Conservation (phyloP, 2,888 invertebrate genomes). For the Mylabris sibirica region DNA sequence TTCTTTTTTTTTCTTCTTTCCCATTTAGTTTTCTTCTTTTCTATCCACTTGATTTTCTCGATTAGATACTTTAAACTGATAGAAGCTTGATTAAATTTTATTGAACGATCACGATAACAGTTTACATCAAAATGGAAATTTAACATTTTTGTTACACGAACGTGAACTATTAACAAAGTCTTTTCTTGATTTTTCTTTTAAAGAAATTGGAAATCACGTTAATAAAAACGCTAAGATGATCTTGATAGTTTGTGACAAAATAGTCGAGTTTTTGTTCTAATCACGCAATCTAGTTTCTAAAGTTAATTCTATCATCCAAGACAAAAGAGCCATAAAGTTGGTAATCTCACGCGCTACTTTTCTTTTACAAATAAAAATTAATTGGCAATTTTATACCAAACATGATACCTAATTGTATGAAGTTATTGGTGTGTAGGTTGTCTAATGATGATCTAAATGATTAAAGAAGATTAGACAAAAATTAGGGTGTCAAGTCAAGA, state of each 20-base stretch:
- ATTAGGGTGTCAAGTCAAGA: not conserved
- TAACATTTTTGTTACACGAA: slow-evolving; percentile 29
- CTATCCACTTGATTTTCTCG: not conserved
- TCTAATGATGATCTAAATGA: not conserved
- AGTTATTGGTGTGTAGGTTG: slow-evolving; percentile 6
- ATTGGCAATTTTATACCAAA: not conserved
- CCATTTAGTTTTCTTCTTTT: no score
- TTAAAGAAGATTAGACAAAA: not conserved
- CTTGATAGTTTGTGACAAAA: slow-evolving; percentile 32
- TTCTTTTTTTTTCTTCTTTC: not conserved
- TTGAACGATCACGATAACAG: slow-evolving; percentile 26
- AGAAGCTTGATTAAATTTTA: slow-evolving; percentile 30
- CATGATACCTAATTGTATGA: not conserved
- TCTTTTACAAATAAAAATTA: slow-evolving; percentile 9
- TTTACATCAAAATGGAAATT: slow-evolving; percentile 12
- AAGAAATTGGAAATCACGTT: slow-evolving; percentile 23
- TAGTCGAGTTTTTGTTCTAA: slow-evolving; percentile 38
- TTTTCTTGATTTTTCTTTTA: not conserved
- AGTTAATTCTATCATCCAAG: slow-evolving; percentile 20
- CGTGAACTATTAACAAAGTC: slow-evolving; percentile 35
- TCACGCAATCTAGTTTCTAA: slow-evolving; percentile 41
- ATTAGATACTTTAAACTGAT: slow-evolving; percentile 4
- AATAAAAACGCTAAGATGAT: slow-evolving; percentile 28
- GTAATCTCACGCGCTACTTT: slow-evolving; percentile 40
- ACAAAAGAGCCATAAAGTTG: slow-evolving; percentile 26